A percentile compares a stretch with the other conserved stretches of the same genome.
Conservation (phyloP, 2,113 vertebrate genomes). For the Echinops telfairi region DNA sequence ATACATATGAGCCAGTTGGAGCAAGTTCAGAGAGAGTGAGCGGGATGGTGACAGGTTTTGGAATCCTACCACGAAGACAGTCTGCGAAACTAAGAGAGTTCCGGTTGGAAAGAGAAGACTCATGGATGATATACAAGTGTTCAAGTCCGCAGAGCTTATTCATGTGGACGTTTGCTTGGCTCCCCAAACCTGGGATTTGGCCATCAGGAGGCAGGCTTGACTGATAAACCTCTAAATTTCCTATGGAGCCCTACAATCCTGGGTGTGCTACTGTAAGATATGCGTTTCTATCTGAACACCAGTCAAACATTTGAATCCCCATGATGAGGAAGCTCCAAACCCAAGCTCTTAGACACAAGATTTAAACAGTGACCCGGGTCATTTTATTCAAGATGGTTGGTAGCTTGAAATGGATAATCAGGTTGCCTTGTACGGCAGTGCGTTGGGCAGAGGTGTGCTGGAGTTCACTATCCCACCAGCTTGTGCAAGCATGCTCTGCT, state of each 20-base stretch:
- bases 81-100: not conserved
- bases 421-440: not conserved
- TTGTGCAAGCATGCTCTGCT: not conserved
- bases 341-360: constrained; percentile 15
- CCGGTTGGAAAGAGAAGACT: not conserved
- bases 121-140: not conserved
- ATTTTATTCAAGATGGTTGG: constrained; percentile 5
- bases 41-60: not conserved
- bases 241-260: not conserved
- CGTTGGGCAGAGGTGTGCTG: not conserved
- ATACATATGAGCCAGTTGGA: not conserved
- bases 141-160: not conserved
- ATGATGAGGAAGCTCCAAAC: not conserved
- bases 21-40: not conserved
- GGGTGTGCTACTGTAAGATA: not conserved
- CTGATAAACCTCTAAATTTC: not conserved
- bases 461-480: not conserved
- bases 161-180: not conserved
- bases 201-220: not conserved
- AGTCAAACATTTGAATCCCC: constrained; percentile 22
- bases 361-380: constrained; percentile 6
- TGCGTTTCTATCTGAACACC: not conserved
- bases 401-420: not conserved
- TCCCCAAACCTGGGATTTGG: not conserved
- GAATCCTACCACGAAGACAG: not conserved